Evolutionary conservation across 2,797 vertebrate species (phyloP), one percentile per base, ranked within the genome.

Genomic region (Scolopax bukidnonensis): DNA sequence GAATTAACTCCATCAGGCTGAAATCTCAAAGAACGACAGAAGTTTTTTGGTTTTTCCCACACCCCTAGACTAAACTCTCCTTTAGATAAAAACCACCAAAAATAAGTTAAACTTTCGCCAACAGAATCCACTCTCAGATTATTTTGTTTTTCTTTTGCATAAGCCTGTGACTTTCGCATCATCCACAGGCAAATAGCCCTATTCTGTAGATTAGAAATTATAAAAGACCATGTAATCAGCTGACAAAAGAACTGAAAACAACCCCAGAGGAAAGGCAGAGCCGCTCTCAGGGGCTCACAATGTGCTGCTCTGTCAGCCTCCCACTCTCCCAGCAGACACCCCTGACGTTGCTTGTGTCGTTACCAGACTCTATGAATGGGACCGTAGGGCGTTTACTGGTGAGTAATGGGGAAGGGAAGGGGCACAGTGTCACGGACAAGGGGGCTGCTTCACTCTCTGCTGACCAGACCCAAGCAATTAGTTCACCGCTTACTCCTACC

Each of bases 181-280:
- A 98, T 98, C 98, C 96, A 87, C 93, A 70, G 97, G 98, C 98
- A 98, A 99, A 98, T 97, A 98, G 96, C 96, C 89, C 96, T 96
- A 97, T 98, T 97, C 97, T 95, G 96, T 97, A 94, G 97, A 96
- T 97, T 97, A 98, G 97, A 98, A 98, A 98, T 98, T 98, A 98
- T 98, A 98, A 98, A 98, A 98, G 98, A 98, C 97, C 98, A 97
- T 98, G 98, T 98, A 98, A 99, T 99, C 98, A 98, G 97, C 97
- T 97, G 97, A 99, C 98, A 99, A 99, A 98, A 98, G 98, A 97
- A 97, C 96, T 97, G 92, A 97, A 98, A 98, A 98, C 98, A 98
- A 98, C 96, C 97, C 97, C 95, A 96, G 97, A 98, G 96, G 97
- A 98, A 97, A 97, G 0, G 64, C 96, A 96, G 89, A 97, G 96